phyloP scores from a whole-genome alignment of 2,888 invertebrate species.

The Heliconius sara region DNA sequence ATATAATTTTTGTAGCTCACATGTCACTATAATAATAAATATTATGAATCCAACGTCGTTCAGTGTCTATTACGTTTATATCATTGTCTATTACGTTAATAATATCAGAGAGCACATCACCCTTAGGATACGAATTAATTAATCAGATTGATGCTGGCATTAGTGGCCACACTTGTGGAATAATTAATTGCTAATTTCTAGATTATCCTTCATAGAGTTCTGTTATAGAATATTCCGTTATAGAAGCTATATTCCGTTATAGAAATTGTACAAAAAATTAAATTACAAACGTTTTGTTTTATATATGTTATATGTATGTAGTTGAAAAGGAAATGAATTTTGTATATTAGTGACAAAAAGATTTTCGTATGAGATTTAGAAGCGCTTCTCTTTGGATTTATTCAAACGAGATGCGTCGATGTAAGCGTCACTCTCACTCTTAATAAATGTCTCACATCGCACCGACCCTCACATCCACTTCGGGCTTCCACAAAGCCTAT shows the following conservation, averaged over 20 bases:
- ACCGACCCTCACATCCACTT: conserved; percentile 30
- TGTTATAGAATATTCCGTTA: too few species aligned
- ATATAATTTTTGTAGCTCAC: background rate
- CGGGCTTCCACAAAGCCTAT: conserved; percentile 51
- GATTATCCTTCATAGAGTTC: background rate
- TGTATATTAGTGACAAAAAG: background rate
- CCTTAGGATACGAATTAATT: conserved; percentile 19
- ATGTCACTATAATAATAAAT: background rate
- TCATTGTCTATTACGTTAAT: conserved; percentile 19
- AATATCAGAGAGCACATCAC: conserved; percentile 14
- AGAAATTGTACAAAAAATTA: background rate
- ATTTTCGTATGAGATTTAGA: conserved; percentile 28
- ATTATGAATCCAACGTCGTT: background rate
- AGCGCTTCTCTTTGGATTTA: background rate
- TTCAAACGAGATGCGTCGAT: conserved; percentile 51
- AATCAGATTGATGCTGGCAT: conserved; percentile 12
- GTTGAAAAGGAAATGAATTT: too few species aligned
- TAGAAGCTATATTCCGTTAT: too few species aligned
- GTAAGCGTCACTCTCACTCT: conserved; percentile 45
- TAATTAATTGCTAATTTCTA: conserved; percentile 22
- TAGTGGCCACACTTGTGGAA: conserved; percentile 19
- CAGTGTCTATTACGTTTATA: background rate
- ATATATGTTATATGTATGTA: background rate
- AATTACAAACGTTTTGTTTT: too few species aligned
- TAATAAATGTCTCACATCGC: conserved; percentile 42